phyloP scores from a whole-genome alignment of 1,140 invertebrate species.

The Drosophila equinoxialis region DNA sequence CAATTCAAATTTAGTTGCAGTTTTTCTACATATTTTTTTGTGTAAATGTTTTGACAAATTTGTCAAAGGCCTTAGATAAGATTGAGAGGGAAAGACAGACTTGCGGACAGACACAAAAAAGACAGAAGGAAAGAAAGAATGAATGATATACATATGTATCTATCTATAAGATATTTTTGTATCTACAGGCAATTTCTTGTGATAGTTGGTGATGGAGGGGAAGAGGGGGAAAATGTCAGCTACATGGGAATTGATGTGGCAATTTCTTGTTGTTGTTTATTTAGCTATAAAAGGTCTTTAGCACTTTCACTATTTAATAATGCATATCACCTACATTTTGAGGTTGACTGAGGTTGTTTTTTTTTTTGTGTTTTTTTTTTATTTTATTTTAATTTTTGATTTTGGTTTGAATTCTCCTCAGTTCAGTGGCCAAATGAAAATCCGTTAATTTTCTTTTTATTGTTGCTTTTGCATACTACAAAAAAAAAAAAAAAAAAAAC shows the following conservation, averaged over 20 bases:
- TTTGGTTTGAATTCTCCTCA: slow-evolving; percentile 19
- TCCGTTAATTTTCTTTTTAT: slow-evolving; percentile 20
- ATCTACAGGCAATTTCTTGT: not conserved
- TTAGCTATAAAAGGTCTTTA: slow-evolving; percentile 45
- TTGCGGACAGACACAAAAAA: not conserved
- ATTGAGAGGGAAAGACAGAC: slow-evolving; percentile 3
- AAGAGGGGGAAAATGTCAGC: not conserved
- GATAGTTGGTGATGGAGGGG: not conserved
- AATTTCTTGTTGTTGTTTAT: slow-evolving; percentile 32
- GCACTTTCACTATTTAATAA: slow-evolving; percentile 78
- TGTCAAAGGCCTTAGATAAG: slow-evolving; percentile 72
- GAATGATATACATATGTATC: slow-evolving; percentile 8
- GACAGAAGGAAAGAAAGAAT: slow-evolving; percentile 29
- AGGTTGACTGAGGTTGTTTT: not conserved
- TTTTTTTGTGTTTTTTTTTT: slow-evolving; percentile 16
- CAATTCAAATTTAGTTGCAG: slow-evolving; percentile 63
- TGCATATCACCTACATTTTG: slow-evolving; percentile 77
- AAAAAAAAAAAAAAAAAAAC: not conserved
- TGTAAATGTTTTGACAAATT: slow-evolving; percentile 61
- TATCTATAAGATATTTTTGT: not conserved
- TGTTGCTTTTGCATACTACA: slow-evolving; percentile 15
- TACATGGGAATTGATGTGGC: slow-evolving; percentile 33
- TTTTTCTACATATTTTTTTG: slow-evolving; percentile 54
- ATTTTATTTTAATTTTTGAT: slow-evolving; percentile 26
- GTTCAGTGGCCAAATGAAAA: slow-evolving; percentile 50